Evolutionary conservation across 1,140 invertebrate genomes (phyloP).

Genomic region (Hyposmocoma kahamanoa): DNA sequence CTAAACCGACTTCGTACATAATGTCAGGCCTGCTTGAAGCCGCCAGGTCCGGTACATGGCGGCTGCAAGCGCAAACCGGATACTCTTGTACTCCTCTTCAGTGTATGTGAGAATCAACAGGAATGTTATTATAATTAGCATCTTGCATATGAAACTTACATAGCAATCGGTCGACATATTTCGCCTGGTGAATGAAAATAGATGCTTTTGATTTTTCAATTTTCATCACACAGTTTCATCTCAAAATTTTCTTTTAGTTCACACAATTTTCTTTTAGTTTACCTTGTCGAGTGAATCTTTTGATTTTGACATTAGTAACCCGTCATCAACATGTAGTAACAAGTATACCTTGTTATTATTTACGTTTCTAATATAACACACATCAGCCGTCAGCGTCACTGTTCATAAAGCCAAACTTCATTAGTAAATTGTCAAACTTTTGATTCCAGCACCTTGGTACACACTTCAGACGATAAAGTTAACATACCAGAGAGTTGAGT

Average conservation of each 20-base stretch:
- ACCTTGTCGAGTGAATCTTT: not conserved
- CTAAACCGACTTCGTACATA: slow-evolving; percentile 6
- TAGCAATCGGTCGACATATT: slow-evolving; percentile 17
- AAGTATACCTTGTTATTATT: slow-evolving; percentile 2
- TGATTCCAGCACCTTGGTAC: slow-evolving; percentile 4
- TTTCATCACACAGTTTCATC: slow-evolving; percentile 12
- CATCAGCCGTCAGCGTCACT: slow-evolving; percentile 2
- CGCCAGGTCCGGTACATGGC: slow-evolving; percentile 5
- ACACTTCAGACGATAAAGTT: slow-evolving; percentile 1
- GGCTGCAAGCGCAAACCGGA: slow-evolving; percentile 42
- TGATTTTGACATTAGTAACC: slow-evolving; percentile 1
- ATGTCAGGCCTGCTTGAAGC: slow-evolving; percentile 6
- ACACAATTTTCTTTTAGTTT: too few species aligned
- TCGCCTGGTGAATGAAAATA: slow-evolving; percentile 25
- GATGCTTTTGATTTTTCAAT: slow-evolving; percentile 11
- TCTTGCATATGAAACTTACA: slow-evolving; percentile 19
- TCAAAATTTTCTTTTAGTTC: slow-evolving; percentile 3
- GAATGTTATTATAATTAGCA: slow-evolving; percentile 20
- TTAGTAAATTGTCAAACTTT: slow-evolving; percentile 4
- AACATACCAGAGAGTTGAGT: slow-evolving; percentile 5
- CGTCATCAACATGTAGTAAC: slow-evolving; percentile 6
- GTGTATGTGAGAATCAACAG: slow-evolving; percentile 17
- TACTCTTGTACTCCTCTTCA: slow-evolving; percentile 11
- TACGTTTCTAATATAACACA: slow-evolving; percentile 3
- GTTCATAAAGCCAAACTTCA: slow-evolving; percentile 4